phyloP scores from a whole-genome alignment of 1,140 invertebrate genomes.

The Drosophila quadrilineata region DNA sequence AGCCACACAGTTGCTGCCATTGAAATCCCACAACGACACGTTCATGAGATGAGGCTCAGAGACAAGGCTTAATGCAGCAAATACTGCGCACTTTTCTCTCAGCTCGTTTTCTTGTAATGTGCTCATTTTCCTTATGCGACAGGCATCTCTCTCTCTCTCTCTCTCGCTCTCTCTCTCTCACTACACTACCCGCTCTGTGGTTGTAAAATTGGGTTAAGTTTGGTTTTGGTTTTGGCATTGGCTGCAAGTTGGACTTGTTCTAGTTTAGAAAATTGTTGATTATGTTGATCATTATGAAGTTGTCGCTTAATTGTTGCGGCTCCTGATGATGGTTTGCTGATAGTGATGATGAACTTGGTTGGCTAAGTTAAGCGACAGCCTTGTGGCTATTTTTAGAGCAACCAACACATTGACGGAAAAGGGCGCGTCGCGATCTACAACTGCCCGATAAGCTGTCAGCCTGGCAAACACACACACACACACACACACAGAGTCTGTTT shows the following conservation, averaged over 20 bases:
- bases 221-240: constrained; percentile 28
- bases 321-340: neutral
- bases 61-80: no score
- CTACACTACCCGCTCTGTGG: neutral
- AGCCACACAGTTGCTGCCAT: constrained; percentile 12
- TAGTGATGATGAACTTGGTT: constrained; percentile 29
- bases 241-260: constrained; percentile 65
- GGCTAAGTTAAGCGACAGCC: constrained; percentile 46
- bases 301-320: no score
- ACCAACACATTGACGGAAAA: constrained; percentile 28
- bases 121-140: constrained; percentile 75
- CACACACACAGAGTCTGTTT: neutral
- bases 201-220: no score
- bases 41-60: constrained; percentile 59
- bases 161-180: neutral
- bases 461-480: neutral
- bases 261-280: constrained; percentile 45
- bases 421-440: constrained; percentile 64
- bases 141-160: neutral
- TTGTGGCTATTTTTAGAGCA: constrained; percentile 64
- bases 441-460: constrained; percentile 44
- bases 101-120: constrained; percentile 64
- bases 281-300: constrained; percentile 20
- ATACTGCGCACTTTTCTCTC: constrained; percentile 36
- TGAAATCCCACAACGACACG: constrained; percentile 67